Evolutionary conservation across 2,888 invertebrate species (phyloP), one percentile per base, ranked within the genome.

Genomic region (Ernsta delagoae): DNA sequence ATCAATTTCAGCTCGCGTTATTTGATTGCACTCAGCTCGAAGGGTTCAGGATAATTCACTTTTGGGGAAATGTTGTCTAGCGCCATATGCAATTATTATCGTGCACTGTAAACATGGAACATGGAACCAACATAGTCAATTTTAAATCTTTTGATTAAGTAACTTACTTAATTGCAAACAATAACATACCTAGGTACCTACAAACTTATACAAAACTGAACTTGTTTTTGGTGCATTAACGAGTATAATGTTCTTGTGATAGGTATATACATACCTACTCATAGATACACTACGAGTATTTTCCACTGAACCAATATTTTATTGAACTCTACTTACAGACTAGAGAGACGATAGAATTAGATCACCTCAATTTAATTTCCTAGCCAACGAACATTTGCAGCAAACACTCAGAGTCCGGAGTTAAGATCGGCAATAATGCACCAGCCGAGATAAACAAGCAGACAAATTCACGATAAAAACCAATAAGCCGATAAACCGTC

Each of bases 21-120:
- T 88, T 86, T 84, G 81, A 88, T 88, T 86, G 86, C 78, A 78
- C 75, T 78, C 79, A 81, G 79, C 81, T 76, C 77, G 83, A 81
- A 86, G 83, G 54, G 86, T 79, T 80, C 79, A 75, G 79, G 80
- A 82, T 88, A 87, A 89, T 88, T 87, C 83, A 84, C 86, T 88
- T 88, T 86, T 76, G 79, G 71, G 78, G 81, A 81, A 86, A 85
- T 85, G 85, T 84, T 84, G 83, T 84, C 81, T 82, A 83, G 71
- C 74, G 36, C 57, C 43, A 54, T 56, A 61, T 56, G 56, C 31
- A 31, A 56, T 56, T 64, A 24, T 24, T 24, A 48, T 36, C 50
- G 16, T 62, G 53, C 24, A 59, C 39, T 24, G 24, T 41, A 41
- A 11, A 39, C 36, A 39, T 24, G 24, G 24, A 24, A 24, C 24